Base-by-base conservation (phyloP, 2,888 invertebrate species). In the Mimumesa dahlbomi region DNA sequence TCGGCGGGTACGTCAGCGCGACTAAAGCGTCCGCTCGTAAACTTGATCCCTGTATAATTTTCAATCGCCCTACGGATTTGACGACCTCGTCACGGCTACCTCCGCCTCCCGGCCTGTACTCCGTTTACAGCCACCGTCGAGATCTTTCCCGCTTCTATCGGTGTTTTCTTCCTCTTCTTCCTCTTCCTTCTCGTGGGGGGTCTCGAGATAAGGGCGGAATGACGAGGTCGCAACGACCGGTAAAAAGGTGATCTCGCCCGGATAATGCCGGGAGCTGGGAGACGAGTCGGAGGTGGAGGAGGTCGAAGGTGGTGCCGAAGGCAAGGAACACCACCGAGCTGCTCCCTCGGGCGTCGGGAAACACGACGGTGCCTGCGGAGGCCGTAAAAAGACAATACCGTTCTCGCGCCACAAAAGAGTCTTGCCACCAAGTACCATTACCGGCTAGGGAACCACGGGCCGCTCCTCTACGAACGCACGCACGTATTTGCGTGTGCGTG, bases 41-140 rank as follows among this genome's bases (percentile, higher is more conserved):
- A 88, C 84, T 84, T 87, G 88, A 89, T 89, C 88, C 88, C 88
- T 88, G 89, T 88, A 89, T 89, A 89, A 89, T 89, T 89, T 89
- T 89, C 89, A 89, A 89, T 89, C 87, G 88, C 78, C 82, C 82
- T 75, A 59, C 81, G 88, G 87, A 88, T 89, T 89, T 89, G 88
- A 89, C 88, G 89, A 88, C 84, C 88, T 86, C 88, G 87, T 88
- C 88, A 86, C 82, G 84, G 80, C 75, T 52, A 46, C 40, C 58
- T 50, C 43, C 61, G 50, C 52, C 53, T 31, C 59, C 69, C 64
- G 77, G 68, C 66, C 69, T 21, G 31, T 57, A 54, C 50, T 69
- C 14, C 40, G 3, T 5, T 11, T 11, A 11, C n/a, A 31, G 48
- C 14, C 49, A 40, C 34, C n/a, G 34, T 34, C n/a, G 9, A 29